A percentile compares a stretch with the other conserved stretches of the same genome.
These are phyloP conservation scores for Odontesthes bonariensis DNA, from an alignment of 2,113 vertebrate genomes.

Conservation along the genomic window DNA sequence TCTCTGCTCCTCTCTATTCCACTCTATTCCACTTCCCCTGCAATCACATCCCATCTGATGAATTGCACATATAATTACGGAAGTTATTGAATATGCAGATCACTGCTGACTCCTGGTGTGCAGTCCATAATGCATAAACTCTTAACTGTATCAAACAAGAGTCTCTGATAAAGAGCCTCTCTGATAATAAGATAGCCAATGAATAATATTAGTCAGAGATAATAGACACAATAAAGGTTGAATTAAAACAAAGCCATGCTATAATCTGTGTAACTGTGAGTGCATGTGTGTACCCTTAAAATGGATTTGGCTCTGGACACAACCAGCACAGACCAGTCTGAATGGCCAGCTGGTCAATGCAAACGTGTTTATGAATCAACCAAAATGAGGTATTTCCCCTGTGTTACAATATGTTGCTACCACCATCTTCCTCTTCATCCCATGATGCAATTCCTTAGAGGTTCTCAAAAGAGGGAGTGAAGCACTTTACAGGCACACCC, in stretches of 20 bases:
- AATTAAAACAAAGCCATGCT: constrained; percentile 74
- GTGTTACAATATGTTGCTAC: constrained; percentile 71
- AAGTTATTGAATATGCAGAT: constrained; percentile 89
- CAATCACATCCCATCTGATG: constrained; percentile 88
- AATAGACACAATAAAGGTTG: constrained; percentile 73
- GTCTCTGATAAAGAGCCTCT: constrained; percentile 79
- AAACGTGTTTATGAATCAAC: constrained; percentile 76
- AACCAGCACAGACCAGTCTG: constrained; percentile 38
- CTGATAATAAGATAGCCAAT: constrained; percentile 77
- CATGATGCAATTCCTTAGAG: constrained; percentile 74
- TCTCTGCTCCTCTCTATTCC: constrained; percentile 78
- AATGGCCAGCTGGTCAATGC: constrained; percentile 41
- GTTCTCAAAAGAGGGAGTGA: constrained; percentile 62
- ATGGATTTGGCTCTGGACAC: constrained; percentile 37
- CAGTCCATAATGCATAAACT: constrained; percentile 80
- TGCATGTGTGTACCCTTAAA: constrained; percentile 19
- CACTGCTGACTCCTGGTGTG: constrained; percentile 83
- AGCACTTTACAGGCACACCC: constrained; percentile 75
- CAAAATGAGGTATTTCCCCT: constrained; percentile 74
- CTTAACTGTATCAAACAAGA: constrained; percentile 81
- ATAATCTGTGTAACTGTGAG: constrained; percentile 51
- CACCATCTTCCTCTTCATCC: constrained; percentile 62
- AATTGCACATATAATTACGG: constrained; percentile 87
- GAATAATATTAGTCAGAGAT: constrained; percentile 77
- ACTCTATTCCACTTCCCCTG: constrained; percentile 82